Base-by-base conservation (phyloP, 1,140 invertebrate genomes). In the Chrysomallon squamiferum region DNA sequence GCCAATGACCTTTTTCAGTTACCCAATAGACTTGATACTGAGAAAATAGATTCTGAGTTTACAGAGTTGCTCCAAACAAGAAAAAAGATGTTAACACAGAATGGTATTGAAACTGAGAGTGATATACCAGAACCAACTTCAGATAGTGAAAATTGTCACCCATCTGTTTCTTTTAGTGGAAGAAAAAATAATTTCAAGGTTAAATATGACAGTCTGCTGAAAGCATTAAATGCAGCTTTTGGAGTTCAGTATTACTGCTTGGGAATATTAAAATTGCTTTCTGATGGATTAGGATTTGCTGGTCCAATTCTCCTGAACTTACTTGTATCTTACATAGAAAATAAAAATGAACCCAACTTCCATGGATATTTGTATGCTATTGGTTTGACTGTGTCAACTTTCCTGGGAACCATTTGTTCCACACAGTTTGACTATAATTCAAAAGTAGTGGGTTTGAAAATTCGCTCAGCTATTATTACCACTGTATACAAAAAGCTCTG, bases 381-480 rank as follows among this genome's bases (percentile, higher is more conserved):
- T 29, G 90, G 90, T 0, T 87, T 98, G 56, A 79, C 87, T 64
- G 6, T 83, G 30, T 66, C 81, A 1, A 83, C 87, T 6, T 81
- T 89, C 22, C 59, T 85, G 86, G 90, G 88, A 61, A 90, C 96
- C 0, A 85, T 98, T 43, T 93, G 91, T 72, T 92, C 90, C 72
- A 89, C 91, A 2, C 95, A 98, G 81, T 99, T 97, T 86, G 93
- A 93, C 78, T 97, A 95, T 83, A 93, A 93, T 77, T 96, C 95
- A 87, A 89, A 91, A 0, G 87, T 94, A 73, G 90, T 98, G 22
- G 91, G 91, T 25, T 88, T 97, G 27, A 95, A 96, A 87, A 92
- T 98, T 79, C 88, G 93, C 60, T 91, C 91, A 20, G 90, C 93
- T 22, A 87, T 98, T 29, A 89, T 98, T 3, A 92, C 92, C 13